Conservation (phyloP, 2,797 vertebrate genomes). For the Eremophila alpestris region DNA sequence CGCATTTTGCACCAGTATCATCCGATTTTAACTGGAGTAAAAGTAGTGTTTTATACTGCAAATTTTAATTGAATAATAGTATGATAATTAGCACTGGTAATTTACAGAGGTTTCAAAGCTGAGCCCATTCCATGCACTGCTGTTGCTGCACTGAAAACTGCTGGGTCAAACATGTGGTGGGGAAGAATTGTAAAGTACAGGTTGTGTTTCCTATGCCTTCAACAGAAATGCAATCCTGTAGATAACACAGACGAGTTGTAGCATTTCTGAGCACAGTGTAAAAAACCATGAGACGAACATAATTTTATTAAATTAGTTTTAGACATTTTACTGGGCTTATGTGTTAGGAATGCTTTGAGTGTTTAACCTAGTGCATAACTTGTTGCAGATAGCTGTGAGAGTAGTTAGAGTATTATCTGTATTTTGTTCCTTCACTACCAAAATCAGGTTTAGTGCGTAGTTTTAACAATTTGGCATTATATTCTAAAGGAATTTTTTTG, state of each 20-base stretch:
- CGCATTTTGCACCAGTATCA: not conserved
- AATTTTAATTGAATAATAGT: not conserved
- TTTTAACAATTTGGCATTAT: not conserved
- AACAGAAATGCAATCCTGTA: not conserved
- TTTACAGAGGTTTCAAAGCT: not conserved
- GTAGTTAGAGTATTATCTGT: not conserved
- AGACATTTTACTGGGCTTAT: not conserved
- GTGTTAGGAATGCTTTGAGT: not conserved
- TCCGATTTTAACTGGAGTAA: not conserved
- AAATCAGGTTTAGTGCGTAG: not conserved
- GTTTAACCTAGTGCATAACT: not conserved
- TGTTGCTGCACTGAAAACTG: not conserved
- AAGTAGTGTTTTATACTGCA: not conserved
- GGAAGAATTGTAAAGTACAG: not conserved
- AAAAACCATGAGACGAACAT: accelerated
- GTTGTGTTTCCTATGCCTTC: not conserved
- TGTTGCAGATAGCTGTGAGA: not conserved
- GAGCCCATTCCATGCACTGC: not conserved
- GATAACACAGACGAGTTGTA: not conserved
- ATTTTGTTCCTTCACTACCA: not conserved
- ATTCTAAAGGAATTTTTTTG: not conserved
- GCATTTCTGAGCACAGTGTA: not conserved
- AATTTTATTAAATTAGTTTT: not conserved
- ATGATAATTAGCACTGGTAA: not conserved
- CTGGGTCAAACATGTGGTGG: not conserved